Evolutionary conservation across 2,797 vertebrate genomes (phyloP).

Genomic region (Salmo trutta): DNA sequence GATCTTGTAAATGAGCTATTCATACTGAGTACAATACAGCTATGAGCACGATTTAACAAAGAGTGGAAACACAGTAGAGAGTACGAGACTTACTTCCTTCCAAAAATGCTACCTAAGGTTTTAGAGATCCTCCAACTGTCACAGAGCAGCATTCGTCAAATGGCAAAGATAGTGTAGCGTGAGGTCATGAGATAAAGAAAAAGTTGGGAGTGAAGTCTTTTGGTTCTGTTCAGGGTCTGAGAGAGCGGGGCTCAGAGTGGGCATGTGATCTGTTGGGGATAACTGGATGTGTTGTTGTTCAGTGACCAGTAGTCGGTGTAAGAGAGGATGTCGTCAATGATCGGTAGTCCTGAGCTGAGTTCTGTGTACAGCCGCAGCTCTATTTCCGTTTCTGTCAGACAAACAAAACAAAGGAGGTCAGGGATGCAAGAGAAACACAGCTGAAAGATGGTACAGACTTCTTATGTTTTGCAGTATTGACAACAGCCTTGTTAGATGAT

Average conservation of each 20-base stretch:
- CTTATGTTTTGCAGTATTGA: background rate
- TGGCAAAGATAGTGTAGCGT: background rate
- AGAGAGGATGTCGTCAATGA: conserved; percentile 19
- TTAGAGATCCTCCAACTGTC: background rate
- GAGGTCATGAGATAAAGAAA: background rate
- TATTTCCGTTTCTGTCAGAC: conserved; percentile 62
- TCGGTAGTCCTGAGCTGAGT: conserved; percentile 35
- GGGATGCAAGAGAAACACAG: background rate
- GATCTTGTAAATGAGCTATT: background rate
- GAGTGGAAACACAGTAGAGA: background rate
- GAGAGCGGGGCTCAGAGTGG: background rate
- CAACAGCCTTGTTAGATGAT: background rate
- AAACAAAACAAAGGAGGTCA: conserved; percentile 17
- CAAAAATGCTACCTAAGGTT: background rate
- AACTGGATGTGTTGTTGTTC: background rate
- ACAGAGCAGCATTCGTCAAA: background rate
- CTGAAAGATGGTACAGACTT: background rate
- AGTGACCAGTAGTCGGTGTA: conserved; percentile 16
- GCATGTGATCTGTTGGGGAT: background rate
- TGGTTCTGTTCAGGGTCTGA: background rate
- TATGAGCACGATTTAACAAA: background rate
- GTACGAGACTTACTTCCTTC: background rate
- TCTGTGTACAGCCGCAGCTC: conserved; percentile 62
- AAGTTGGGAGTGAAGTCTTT: background rate
- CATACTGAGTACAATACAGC: no score